Conservation (phyloP, 2,113 vertebrate genomes). For the Trematocara zebra region DNA sequence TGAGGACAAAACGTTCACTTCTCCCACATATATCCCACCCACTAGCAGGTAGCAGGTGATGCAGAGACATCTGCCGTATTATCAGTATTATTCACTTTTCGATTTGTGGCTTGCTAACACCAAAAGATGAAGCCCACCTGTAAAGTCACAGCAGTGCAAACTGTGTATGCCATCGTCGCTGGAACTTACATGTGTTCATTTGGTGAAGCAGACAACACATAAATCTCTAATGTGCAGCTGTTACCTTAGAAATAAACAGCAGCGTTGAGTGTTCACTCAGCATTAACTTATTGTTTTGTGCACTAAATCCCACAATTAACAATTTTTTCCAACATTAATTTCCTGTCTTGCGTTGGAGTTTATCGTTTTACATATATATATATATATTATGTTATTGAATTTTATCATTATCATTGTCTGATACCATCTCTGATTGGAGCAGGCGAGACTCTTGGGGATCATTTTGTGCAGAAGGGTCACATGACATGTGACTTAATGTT, state of each 20-base stretch:
- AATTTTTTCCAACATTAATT: not conserved
- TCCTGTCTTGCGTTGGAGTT: not conserved
- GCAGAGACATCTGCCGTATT: rapidly evolving
- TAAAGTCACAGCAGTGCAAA: not conserved
- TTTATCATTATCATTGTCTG: not conserved
- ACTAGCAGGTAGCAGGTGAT: not conserved
- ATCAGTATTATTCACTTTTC: not conserved
- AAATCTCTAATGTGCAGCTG: not conserved
- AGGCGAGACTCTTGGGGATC: rapidly evolving
- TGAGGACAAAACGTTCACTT: not conserved
- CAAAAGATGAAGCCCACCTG: not conserved
- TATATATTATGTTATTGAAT: not conserved
- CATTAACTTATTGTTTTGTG: not conserved
- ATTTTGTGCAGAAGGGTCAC: not conserved
- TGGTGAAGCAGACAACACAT: not conserved
- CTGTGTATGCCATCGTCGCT: not conserved
- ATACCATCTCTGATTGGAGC: not conserved
- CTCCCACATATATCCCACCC: not conserved
- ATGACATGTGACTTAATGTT: not conserved
- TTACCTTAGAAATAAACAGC: not conserved
- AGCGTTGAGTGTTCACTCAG: not conserved
- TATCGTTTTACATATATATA: not conserved
- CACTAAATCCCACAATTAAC: not conserved
- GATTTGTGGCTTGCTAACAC: not conserved
- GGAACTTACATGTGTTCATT: not conserved